phyloP scores from a whole-genome alignment of 1,140 invertebrate species.

The Neoseiulus cucumeris region DNA sequence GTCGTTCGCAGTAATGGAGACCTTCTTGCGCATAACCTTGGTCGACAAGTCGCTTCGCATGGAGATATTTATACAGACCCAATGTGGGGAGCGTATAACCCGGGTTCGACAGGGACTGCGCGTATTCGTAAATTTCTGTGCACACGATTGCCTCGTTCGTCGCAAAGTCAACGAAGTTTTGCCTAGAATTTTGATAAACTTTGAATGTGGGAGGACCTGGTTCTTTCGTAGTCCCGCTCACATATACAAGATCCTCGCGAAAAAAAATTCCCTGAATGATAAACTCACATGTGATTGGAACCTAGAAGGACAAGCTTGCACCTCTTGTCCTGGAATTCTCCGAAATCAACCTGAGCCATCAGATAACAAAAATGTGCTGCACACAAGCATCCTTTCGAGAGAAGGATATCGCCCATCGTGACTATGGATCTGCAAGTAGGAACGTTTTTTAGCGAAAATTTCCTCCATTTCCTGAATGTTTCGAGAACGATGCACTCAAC shows the following conservation, averaged over 20 bases:
- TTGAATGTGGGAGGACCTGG: conserved; percentile 10
- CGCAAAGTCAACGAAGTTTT: conserved; percentile 39
- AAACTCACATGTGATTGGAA: conserved; percentile 31
- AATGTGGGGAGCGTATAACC: conserved; percentile 39
- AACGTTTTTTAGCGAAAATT: too few relatives aligned
- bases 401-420: not conserved
- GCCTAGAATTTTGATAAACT: conserved; percentile 20
- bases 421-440: conserved; percentile 12
- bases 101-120: conserved; percentile 51
- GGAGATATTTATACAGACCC: conserved; percentile 31
- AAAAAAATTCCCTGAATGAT: not conserved
- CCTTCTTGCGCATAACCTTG: conserved; percentile 48
- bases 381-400: conserved; percentile 41
- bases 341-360: conserved; percentile 57
- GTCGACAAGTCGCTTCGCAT: conserved; percentile 52
- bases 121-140: conserved; percentile 87
- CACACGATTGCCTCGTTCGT: conserved; percentile 67
- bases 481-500: conserved; percentile 39
- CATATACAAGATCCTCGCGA: not conserved
- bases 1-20: conserved; percentile 12
- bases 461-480: not conserved
- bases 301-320: conserved; percentile 57
- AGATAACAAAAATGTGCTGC: conserved; percentile 86
- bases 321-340: conserved; percentile 35
- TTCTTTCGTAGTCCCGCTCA: not conserved